Evolutionary conservation across 2,113 vertebrate genomes (phyloP).

Genomic region (Podarcis raffonei): DNA sequence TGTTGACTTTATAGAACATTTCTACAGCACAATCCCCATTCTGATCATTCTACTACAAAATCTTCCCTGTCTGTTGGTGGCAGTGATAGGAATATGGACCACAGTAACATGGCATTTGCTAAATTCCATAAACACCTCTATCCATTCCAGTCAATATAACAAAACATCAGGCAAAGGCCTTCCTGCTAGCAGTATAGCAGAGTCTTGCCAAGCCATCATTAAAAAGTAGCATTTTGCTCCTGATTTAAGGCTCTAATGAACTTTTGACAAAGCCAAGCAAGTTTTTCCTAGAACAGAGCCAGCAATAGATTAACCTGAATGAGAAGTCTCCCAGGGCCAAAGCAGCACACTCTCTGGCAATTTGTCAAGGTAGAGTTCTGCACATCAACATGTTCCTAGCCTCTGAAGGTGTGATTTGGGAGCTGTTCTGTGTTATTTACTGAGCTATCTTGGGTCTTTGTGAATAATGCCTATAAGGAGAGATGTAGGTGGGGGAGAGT

Average conservation of each 20-base stretch:
- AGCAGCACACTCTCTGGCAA: slow-evolving; percentile 4
- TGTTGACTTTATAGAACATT: slow-evolving; percentile 9
- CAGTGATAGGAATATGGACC: slow-evolving; percentile 55
- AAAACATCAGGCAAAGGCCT: slow-evolving; percentile 38
- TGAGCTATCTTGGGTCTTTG: slow-evolving; percentile 5
- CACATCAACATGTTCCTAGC: slow-evolving; percentile 2
- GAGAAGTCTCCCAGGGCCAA: slow-evolving; percentile 36
- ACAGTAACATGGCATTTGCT: slow-evolving; percentile 48
- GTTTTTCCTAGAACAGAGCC: slow-evolving; percentile 41
- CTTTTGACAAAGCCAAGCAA: slow-evolving; percentile 46
- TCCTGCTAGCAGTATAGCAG: slow-evolving; percentile 42
- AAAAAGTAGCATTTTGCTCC: slow-evolving; percentile 20
- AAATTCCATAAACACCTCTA: slow-evolving; percentile 64
- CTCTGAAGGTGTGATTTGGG: slow-evolving; percentile 38
- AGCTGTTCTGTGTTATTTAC: not conserved
- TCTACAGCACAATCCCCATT: slow-evolving; percentile 41
- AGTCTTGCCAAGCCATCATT: slow-evolving; percentile 42
- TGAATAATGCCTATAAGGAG: not conserved
- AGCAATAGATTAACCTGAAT: slow-evolving; percentile 33
- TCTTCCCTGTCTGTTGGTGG: slow-evolving; percentile 51
- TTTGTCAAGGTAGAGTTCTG: slow-evolving; percentile 48
- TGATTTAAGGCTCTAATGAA: slow-evolving; percentile 52
- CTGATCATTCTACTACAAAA: slow-evolving; percentile 50
- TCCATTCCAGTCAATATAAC: slow-evolving; percentile 62
- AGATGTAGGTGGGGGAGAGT: not conserved